Conservation (phyloP, 2,888 invertebrate species). For the Nemapogon koenigi region DNA sequence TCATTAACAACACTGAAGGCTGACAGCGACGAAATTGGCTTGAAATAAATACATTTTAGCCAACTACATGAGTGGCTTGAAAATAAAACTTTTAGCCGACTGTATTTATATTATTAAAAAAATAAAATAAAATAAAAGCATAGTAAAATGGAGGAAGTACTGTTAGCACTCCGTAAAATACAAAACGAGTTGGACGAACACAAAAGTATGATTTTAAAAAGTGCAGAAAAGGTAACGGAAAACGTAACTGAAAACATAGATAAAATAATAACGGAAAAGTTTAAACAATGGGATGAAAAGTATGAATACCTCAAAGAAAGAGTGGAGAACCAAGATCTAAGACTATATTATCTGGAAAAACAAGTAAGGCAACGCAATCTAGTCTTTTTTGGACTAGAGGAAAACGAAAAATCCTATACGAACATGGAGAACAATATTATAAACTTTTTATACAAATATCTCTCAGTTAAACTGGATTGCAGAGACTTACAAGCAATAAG, state of each 20-base stretch:
- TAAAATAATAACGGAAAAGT: neutral
- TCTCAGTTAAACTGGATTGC: constrained; percentile 11
- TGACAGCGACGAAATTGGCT: too few species aligned
- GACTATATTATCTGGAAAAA: neutral
- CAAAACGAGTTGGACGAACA: neutral
- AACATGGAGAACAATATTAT: neutral
- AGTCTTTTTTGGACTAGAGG: too few species aligned
- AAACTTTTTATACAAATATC: constrained; percentile 9
- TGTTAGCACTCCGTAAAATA: neutral
- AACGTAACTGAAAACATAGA: neutral
- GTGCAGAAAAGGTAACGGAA: neutral
- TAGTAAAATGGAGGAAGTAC: neutral
- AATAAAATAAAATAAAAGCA: too few species aligned
- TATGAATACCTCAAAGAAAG: neutral
- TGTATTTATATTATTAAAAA: too few species aligned
- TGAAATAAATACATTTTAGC: too few species aligned
- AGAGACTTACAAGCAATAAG: constrained; percentile 14
- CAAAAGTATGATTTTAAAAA: too few species aligned
- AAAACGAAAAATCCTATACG: neutral
- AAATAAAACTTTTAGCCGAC: too few species aligned
- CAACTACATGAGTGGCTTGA: too few species aligned
- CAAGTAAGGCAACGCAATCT: neutral
- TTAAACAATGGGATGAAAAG: neutral
- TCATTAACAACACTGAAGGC: too few species aligned
- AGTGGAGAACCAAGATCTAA: neutral